Percentiles rank a stretch among this genome's conserved stretches.
These are phyloP conservation scores for Macrobrachium rosenbergii DNA, from an alignment of 1,140 invertebrate species.

Conservation along the genomic window DNA sequence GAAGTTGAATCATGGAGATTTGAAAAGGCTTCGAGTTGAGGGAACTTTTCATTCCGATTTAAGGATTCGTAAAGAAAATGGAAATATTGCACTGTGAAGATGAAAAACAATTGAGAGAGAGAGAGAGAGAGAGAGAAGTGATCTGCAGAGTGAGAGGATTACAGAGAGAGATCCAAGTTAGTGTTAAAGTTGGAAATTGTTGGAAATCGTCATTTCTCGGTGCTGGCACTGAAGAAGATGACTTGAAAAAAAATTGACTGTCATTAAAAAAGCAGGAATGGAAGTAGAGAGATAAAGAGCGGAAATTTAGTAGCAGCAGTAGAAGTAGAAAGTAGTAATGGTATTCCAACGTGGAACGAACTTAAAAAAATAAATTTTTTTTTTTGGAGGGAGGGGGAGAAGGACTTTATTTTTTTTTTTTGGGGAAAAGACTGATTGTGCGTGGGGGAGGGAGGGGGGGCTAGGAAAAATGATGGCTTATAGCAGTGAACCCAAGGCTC, in stretches of 20 bases:
- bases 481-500: no score
- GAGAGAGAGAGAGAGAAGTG: background rate
- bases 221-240: background rate
- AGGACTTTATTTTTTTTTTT: no score
- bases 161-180: background rate
- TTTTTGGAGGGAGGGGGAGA: no score
- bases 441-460: background rate
- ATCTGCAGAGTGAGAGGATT: background rate
- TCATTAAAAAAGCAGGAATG: background rate
- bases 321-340: background rate
- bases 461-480: background rate
- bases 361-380: background rate
- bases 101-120: background rate
- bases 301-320: background rate
- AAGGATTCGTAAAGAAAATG: background rate
- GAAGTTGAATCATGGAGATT: no score
- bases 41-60: no score
- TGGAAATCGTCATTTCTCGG: no score
- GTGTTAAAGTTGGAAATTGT: no score
- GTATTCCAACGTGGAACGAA: background rate
- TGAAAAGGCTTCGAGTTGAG: no score
- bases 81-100: background rate
- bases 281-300: constrained; percentile 16
- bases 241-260: background rate
- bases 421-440: background rate